Evolutionary conservation across 2,113 vertebrate species (phyloP), one percentile per base, ranked within the genome.

Genomic region (Mesembrinibis cayennensis): DNA sequence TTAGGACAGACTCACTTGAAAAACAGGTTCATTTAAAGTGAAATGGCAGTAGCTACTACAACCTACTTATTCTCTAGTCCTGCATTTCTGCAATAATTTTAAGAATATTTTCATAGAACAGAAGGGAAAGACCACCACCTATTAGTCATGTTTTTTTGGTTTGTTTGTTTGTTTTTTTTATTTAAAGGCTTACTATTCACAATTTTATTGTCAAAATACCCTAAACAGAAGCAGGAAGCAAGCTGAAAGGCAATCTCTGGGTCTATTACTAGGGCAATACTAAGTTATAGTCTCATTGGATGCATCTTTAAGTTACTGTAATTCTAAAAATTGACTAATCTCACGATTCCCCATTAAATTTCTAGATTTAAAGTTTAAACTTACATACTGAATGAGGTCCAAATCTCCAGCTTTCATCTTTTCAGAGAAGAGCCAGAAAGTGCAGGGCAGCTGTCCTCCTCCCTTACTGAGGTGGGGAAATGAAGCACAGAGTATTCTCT

Each of bases 401-500:
- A 82, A 38, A 21, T 10, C 32, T 74, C 13, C 10, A 58, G 19
- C 12, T 52, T 77, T 65, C 36, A n/a, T 8, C 45, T 50, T 58
- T 61, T 11, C 30, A 32, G 47, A 40, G 8, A 76, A 69, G 18
- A 63, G 13, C 19, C 13, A 23, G 16, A 3, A 49, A 71, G 26
- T 0, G 2, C 52, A 79, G 16, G 32, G 55, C 10, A 55, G n/a
- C 34, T 44, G 36, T 36, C 21, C 22, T 71, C 45, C 67, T 45
- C 25, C 22, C 23, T 69, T 58, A 26, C 0, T 11, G 16, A 58
- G 45, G 14, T 4, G 6, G 11, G 7, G 32, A 65, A 9, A 11
- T 3, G 45, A 80, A n/a, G 36, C 14, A 65, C 0, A 0, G 16
- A 58, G 19, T 6, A n/a, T 10, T 53, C 34, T 52, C 18, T 49